Conservation (phyloP, 2,888 invertebrate species). For the Idaea biselata region DNA sequence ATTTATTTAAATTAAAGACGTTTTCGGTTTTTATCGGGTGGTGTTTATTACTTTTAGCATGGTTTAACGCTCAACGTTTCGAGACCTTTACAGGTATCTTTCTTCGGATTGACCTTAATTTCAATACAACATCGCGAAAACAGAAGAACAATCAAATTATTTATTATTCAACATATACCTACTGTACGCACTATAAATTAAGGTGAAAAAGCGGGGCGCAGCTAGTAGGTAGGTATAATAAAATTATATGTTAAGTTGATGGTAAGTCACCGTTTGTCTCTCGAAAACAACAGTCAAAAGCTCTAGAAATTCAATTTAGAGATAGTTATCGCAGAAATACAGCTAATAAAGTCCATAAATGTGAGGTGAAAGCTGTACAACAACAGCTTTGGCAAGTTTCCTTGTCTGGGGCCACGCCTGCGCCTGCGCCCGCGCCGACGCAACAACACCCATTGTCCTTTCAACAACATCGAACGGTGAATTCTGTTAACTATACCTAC, state of each 20-base stretch:
- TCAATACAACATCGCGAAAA: no score
- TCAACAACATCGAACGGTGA: not conserved
- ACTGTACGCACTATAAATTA: no score
- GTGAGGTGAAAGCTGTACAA: conserved; percentile 31
- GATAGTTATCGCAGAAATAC: conserved; percentile 18
- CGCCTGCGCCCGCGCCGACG: conserved; percentile 21
- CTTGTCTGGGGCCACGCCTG: conserved; percentile 23
- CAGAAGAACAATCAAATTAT: no score
- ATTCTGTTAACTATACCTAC: not conserved
- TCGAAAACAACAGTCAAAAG: not conserved
- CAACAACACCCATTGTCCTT: conserved; percentile 8
- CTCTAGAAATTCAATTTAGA: not conserved
- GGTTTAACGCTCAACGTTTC: no score
- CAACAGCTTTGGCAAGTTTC: conserved; percentile 31
- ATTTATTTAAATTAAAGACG: no score
- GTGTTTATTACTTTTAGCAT: no score
- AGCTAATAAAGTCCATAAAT: conserved; percentile 23
- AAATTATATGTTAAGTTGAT: not conserved
- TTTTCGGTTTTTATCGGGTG: no score
- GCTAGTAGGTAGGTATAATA: no score
- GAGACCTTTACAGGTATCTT: no score
- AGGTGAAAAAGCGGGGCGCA: no score
- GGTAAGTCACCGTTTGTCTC: not conserved
- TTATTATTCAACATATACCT: no score
- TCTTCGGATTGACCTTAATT: no score